A percentile compares a stretch with the other conserved stretches of the same genome.
Evolutionary conservation across 2,113 vertebrate species (phyloP).

Genomic region (Eonycteris spelaea): DNA sequence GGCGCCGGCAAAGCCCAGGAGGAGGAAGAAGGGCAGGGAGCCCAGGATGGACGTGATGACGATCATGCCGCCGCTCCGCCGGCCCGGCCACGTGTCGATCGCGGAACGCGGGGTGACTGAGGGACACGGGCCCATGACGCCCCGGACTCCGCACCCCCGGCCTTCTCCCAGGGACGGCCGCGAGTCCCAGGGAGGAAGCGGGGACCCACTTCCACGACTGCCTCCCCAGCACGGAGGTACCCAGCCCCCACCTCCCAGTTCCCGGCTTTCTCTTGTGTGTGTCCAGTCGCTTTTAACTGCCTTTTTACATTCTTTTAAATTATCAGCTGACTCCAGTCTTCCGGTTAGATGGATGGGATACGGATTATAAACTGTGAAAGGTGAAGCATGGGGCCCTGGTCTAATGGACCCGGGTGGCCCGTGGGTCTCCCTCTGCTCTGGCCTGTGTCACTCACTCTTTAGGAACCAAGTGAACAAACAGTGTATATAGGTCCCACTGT

Average conservation of each 20-base stretch:
- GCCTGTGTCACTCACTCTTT: background rate
- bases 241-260: background rate
- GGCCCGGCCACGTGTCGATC: slow-evolving; percentile 79
- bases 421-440: accelerated
- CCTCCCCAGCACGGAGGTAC: background rate
- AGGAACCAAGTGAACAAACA: background rate
- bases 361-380: background rate
- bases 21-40: slow-evolving; percentile 76
- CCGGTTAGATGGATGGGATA: accelerated
- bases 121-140: background rate
- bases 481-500: accelerated
- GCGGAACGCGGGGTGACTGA: slow-evolving; percentile 48
- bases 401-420: accelerated
- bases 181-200: background rate
- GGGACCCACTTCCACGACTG: accelerated
- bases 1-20: slow-evolving; percentile 66
- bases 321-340: too few relatives aligned
- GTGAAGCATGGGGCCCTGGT: background rate
- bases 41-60: slow-evolving; percentile 80
- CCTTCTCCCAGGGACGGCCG: background rate
- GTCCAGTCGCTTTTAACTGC: background rate
- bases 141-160: accelerated
- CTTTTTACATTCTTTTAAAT: background rate
- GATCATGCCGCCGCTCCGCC: slow-evolving; percentile 80
- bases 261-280: accelerated